phyloP scores from a whole-genome alignment of 2,113 vertebrate genomes.

The Polyodon spathula region DNA sequence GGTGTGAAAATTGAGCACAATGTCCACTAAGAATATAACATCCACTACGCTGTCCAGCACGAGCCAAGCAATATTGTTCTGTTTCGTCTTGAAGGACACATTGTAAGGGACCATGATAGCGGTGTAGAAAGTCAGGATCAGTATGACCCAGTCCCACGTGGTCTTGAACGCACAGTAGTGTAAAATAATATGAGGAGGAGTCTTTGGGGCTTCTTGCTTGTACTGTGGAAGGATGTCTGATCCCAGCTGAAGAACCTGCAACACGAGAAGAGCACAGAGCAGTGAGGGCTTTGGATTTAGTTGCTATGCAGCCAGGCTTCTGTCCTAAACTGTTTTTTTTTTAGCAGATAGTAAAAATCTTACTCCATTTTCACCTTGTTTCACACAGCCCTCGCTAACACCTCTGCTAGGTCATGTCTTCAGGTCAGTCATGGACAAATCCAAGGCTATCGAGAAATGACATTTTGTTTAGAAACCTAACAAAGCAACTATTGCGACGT shows the following conservation, averaged over 20 bases:
- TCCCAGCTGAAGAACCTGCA: constrained; percentile 85
- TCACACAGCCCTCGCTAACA: too few species aligned
- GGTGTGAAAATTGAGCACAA: constrained; percentile 94
- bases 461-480: too few species aligned
- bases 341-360: too few species aligned
- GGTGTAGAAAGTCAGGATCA: constrained; percentile 95
- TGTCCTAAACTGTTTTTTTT: too few species aligned
- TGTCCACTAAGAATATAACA: constrained; percentile 94
- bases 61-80: constrained; percentile 94
- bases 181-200: constrained; percentile 92
- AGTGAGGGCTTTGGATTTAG: too few species aligned
- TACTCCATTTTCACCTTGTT: too few species aligned
- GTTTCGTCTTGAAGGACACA: constrained; percentile 93
- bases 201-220: constrained; percentile 96
- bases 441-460: too few species aligned
- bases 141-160: constrained; percentile 97
- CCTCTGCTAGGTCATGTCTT: too few species aligned
- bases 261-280: too few species aligned
- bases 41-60: constrained; percentile 97
- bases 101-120: constrained; percentile 98
- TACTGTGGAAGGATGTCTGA: constrained; percentile 96
- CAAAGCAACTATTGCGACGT: too few species aligned
- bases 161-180: constrained; percentile 98
- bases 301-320: too few species aligned
- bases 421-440: too few species aligned